These are phyloP conservation scores for Gonatopus flavifemur DNA, from an alignment of 1,140 invertebrate species.

Conservation along the genomic window DNA sequence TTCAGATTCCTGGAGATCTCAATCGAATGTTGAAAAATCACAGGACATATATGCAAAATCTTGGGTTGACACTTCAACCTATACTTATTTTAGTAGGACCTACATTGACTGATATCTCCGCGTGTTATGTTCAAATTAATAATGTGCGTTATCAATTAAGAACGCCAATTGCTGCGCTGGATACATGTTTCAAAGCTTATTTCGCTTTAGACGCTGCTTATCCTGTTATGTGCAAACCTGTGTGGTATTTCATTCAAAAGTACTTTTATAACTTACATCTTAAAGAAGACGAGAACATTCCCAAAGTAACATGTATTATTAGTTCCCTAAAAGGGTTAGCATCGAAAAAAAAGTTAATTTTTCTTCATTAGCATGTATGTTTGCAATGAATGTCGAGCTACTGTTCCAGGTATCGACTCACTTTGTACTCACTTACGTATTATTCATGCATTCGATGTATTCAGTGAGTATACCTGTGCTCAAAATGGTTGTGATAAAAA, in stretches of 20 bases:
- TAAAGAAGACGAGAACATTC: not conserved
- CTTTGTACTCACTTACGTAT: too few relatives aligned
- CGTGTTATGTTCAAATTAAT: slow-evolving; percentile 2
- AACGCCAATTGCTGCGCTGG: slow-evolving; percentile 1
- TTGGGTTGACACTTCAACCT: slow-evolving; percentile 3
- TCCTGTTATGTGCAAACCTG: not conserved
- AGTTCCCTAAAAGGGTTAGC: too few relatives aligned
- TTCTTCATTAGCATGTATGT: too few relatives aligned
- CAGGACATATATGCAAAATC: too few relatives aligned
- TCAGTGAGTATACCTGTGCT: too few relatives aligned
- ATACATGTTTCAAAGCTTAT: slow-evolving; percentile 5
- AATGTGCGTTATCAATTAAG: not conserved
- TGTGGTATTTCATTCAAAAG: not conserved
- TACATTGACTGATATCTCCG: not conserved
- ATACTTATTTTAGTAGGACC: slow-evolving; percentile 4
- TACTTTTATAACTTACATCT: slow-evolving; percentile 3
- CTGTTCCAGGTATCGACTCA: too few relatives aligned
- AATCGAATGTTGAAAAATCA: too few relatives aligned
- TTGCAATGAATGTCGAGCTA: too few relatives aligned
- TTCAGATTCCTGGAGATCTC: too few relatives aligned
- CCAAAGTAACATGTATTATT: not conserved
- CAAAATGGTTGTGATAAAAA: too few relatives aligned
- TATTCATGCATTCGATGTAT: too few relatives aligned
- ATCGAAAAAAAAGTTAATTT: too few relatives aligned
- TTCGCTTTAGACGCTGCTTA: slow-evolving; percentile 4